Percentiles rank a stretch among this genome's conserved stretches.
These are phyloP conservation scores for Strigamia transsilvanica DNA, from an alignment of 2,888 invertebrate species.

Conservation along the genomic window DNA sequence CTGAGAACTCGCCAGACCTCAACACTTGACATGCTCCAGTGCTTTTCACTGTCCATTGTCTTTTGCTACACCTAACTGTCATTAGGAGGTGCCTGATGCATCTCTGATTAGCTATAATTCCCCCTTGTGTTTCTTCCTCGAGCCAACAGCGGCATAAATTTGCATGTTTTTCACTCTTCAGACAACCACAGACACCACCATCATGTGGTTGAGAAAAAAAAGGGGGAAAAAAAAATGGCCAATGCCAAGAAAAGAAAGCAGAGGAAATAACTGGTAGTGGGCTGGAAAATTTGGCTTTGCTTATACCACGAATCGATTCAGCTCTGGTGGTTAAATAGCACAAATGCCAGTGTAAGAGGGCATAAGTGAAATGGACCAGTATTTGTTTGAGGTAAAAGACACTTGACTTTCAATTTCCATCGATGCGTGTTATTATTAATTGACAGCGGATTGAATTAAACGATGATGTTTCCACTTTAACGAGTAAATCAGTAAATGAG, in stretches of 20 bases:
- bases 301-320: constrained; percentile 46
- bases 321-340: constrained; percentile 45
- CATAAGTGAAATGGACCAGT: constrained; percentile 46
- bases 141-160: constrained; percentile 42
- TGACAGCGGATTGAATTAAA: background rate
- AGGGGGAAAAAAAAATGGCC: background rate
- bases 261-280: constrained; percentile 48
- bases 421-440: background rate
- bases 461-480: background rate
- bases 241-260: constrained; percentile 46
- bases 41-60: constrained; percentile 49
- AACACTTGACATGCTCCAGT: constrained; percentile 45
- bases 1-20: constrained; percentile 41
- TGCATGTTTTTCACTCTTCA: constrained; percentile 39
- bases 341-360: constrained; percentile 37
- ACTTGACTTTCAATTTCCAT: constrained; percentile 45
- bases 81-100: constrained; percentile 41
- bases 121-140: constrained; percentile 36
- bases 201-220: background rate
- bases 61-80: constrained; percentile 49
- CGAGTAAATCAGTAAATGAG: too few species aligned
- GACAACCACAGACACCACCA: constrained; percentile 35
- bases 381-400: constrained; percentile 36
- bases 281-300: constrained; percentile 49
- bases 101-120: constrained; percentile 49